Evolutionary conservation across 1,140 invertebrate genomes (phyloP).

Genomic region (Radopholus similis): DNA sequence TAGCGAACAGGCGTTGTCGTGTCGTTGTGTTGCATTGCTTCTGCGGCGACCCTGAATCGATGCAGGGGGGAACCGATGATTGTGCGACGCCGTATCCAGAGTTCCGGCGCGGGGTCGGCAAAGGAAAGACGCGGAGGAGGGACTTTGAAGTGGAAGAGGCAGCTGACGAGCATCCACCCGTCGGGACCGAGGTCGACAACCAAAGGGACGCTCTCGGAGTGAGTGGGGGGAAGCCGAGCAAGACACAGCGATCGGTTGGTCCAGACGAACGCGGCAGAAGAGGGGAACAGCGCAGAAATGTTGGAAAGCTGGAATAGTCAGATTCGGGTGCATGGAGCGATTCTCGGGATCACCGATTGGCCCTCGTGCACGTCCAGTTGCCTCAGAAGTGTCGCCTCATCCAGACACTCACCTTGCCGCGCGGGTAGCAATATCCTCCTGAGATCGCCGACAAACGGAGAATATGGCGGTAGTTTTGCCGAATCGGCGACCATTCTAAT

Average conservation of each 20-base stretch:
- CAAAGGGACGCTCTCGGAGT: background rate
- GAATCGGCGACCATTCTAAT: background rate
- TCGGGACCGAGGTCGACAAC: background rate
- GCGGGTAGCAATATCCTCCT: background rate
- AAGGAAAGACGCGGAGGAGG: background rate
- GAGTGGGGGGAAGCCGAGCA: background rate
- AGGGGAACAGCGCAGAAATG: background rate
- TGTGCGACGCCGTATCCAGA: background rate
- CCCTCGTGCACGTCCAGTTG: background rate
- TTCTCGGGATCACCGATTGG: no score
- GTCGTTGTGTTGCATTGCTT: background rate
- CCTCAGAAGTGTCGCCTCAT: background rate
- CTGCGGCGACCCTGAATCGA: background rate
- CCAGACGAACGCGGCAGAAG: background rate
- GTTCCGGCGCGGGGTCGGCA: background rate
- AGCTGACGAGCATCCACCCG: background rate
- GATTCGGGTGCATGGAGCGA: no score
- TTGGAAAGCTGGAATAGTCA: no score
- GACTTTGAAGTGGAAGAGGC: no score
- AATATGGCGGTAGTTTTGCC: background rate
- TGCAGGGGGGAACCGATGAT: background rate
- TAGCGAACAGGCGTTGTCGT: background rate
- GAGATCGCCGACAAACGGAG: background rate
- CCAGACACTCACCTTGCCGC: background rate
- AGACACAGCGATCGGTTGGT: background rate